Base-by-base conservation (phyloP, 1,140 invertebrate genomes). In the Leptinotarsa lineolata region DNA sequence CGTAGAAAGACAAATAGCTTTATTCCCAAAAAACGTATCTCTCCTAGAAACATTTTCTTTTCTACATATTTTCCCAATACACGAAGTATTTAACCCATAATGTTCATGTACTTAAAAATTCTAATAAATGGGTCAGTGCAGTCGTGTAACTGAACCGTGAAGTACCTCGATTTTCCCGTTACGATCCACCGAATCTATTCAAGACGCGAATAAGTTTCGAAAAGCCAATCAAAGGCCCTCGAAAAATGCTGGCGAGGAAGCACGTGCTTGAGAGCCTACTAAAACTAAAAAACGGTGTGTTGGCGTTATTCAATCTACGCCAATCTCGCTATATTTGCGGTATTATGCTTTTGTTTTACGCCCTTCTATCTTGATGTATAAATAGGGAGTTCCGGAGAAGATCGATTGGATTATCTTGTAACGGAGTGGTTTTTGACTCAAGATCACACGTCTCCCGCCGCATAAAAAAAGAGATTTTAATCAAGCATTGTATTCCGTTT, bases 241-340 rank as follows among this genome's bases (percentile, higher is more conserved):
- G 48, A 54, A 54, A 54, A 54, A 54, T 54, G 48, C 48, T 54
- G 6, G 15, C 48, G 16, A 16, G 48, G 48, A 18, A 45, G 45
- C n/a, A 68, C 67, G 67, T 68, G 67, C 46, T 68, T 45, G 45
- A 68, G 67, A 18, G 46, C 1, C 11, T 24, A 8, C 46, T 68
- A 68, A 68, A 68, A 68, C 30, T 48, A 18, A 68, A 68, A 68
- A 68, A 68, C 67, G 67, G 22, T 18, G n/a, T 16, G 45, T 45
- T 54, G 20, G 67, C 67, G 67, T 30, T 45, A 68, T 68, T 68
- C 45, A 45, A 58, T 68, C 67, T 58, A 18, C 67, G 21, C 12
- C 20, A 63, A 63, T 63, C 61, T 63, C 61, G 24, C 61, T 21
- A 30, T 63, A 30, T 63, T 63, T 63, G 61, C 61, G 15, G 20